phyloP scores from a whole-genome alignment of 2,888 invertebrate species.

The Orchesella flavescens region DNA sequence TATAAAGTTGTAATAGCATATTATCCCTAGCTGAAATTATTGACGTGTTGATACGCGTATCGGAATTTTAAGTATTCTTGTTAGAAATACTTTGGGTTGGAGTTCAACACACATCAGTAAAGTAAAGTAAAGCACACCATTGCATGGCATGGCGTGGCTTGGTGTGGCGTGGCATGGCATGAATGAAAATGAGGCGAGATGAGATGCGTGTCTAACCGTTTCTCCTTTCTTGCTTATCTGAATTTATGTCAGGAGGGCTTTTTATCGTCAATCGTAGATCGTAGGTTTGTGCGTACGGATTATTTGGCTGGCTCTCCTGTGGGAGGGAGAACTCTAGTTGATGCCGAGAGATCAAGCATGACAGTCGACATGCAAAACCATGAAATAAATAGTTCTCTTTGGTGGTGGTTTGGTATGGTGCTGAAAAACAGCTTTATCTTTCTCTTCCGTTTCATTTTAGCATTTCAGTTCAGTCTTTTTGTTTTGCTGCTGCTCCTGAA shows the following conservation, averaged over 20 bases:
- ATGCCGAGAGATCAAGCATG: neutral
- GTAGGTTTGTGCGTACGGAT: too few species aligned
- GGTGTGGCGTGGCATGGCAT: too few species aligned
- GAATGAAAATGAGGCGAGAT: conserved; percentile 4
- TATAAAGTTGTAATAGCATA: neutral
- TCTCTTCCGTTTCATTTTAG: neutral
- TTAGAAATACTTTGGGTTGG: neutral
- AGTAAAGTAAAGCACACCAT: too few species aligned
- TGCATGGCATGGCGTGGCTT: too few species aligned
- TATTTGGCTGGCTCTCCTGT: neutral
- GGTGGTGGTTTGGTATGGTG: neutral
- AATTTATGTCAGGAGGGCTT: neutral
- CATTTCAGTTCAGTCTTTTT: neutral
- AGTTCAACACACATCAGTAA: neutral
- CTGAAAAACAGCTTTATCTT: conserved; percentile 2
- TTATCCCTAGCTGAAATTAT: conserved; percentile 22
- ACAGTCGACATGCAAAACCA: neutral
- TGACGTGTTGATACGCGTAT: conserved; percentile 49
- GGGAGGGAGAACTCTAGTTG: neutral
- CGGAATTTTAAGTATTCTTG: conserved; percentile 38
- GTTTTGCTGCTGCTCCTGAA: neutral
- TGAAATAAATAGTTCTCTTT: conserved; percentile 6
- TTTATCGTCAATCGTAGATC: too few species aligned
- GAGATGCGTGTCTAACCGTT: conserved; percentile 13
- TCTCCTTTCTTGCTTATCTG: neutral